Conservation (phyloP, 2,797 vertebrate species). For the Lagorchestes hirsutus region DNA sequence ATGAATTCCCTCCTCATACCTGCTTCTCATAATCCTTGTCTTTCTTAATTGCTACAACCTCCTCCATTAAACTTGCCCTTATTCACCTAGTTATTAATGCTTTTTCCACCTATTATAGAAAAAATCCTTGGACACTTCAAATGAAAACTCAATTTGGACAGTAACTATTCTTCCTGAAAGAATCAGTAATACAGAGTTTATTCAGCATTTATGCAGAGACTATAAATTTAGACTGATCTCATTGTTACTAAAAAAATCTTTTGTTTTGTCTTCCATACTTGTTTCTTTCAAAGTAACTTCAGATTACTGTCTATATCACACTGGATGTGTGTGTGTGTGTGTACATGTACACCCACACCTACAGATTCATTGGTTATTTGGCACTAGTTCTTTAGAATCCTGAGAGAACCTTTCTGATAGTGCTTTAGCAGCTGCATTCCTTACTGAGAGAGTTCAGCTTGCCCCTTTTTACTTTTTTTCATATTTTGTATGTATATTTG, state of each 20-base stretch:
- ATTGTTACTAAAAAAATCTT: neutral
- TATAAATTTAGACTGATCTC: constrained; percentile 6
- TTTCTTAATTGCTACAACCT: neutral
- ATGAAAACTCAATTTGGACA: neutral
- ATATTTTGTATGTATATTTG: constrained; percentile 69
- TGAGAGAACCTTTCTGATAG: constrained; percentile 19
- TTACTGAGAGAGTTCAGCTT: constrained; percentile 58
- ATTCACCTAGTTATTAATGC: neutral
- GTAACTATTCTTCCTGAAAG: neutral
- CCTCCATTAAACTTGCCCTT: neutral
- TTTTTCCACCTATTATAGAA: neutral
- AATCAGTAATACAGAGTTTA: neutral
- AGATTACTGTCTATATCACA: constrained; percentile 35
- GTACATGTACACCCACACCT: neutral
- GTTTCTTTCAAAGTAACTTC: constrained; percentile 32
- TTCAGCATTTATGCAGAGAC: neutral
- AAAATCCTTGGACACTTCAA: neutral
- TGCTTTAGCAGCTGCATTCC: constrained; percentile 36
- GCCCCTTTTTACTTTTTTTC: constrained; percentile 69
- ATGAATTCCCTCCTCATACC: neutral
- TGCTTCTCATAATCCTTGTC: neutral
- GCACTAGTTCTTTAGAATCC: constrained; percentile 45
- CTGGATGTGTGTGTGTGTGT: no score
- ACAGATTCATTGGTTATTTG: constrained; percentile 58
- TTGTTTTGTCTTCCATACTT: constrained; percentile 19